Evolutionary conservation across 2,797 vertebrate species (phyloP).

Genomic region (Meda fulgida): DNA sequence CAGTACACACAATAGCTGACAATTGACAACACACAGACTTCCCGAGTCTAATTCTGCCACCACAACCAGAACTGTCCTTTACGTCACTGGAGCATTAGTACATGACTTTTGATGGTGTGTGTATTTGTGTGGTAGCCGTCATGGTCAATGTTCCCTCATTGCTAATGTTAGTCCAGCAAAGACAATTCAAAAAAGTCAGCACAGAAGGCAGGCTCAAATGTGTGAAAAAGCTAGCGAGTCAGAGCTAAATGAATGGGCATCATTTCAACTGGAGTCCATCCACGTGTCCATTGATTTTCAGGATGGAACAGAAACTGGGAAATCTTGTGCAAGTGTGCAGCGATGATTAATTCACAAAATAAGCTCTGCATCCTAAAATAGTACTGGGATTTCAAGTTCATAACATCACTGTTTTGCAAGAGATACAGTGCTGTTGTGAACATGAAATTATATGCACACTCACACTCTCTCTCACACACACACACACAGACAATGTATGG

Average conservation of each 20-base stretch:
- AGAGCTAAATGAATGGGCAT: conserved; percentile 25
- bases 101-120: conserved; percentile 1
- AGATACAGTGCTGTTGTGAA: not conserved
- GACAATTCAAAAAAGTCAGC: not conserved
- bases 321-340: conserved; percentile 12
- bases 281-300: conserved; percentile 32
- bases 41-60: not conserved
- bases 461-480: too few species aligned
- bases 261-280: conserved; percentile 21
- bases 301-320: conserved; percentile 6
- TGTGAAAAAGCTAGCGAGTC: conserved; percentile 8
- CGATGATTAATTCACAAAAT: conserved; percentile 16
- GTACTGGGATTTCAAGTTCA: not conserved
- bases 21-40: conserved; percentile 14
- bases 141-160: conserved; percentile 19
- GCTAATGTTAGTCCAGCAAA: not conserved
- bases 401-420: not conserved
- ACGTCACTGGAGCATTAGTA: conserved; percentile 1
- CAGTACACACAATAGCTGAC: not conserved
- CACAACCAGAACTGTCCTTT: conserved; percentile 1
- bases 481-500: too few species aligned
- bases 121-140: conserved; percentile 13
- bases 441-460: not conserved
- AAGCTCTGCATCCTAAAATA: not conserved
- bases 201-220: not conserved